A percentile compares a stretch with the other conserved stretches of the same genome.
Conservation (phyloP, 2,888 invertebrate species). For the Thymelicus acteon region DNA sequence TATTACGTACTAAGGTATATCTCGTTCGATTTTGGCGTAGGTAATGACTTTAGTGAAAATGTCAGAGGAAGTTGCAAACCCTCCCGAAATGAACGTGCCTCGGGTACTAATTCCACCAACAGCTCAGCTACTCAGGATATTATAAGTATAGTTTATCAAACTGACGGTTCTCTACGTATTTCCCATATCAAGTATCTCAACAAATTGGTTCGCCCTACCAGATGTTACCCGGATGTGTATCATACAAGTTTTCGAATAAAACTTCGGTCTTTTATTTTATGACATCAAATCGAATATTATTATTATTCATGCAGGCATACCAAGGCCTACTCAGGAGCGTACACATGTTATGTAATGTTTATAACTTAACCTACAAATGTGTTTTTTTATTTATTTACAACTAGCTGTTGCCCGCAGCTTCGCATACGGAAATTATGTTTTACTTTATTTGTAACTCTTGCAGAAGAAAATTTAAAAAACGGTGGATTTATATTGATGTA, state of each 20-base stretch:
- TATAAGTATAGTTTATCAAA: conserved; percentile 74
- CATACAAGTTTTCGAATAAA: not conserved
- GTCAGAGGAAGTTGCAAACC: conserved; percentile 66
- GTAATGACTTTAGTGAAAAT: conserved; percentile 72
- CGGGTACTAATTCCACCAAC: conserved; percentile 51
- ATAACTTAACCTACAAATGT: too few relatives aligned
- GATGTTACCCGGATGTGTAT: conserved; percentile 19
- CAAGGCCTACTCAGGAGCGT: too few relatives aligned
- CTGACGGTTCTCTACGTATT: conserved; percentile 59
- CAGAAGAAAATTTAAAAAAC: too few relatives aligned
- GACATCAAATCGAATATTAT: not conserved
- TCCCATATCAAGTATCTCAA: conserved; percentile 61
- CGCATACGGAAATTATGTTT: too few relatives aligned
- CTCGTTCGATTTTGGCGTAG: conserved; percentile 57
- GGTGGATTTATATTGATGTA: too few relatives aligned
- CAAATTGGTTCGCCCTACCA: conserved; percentile 67
- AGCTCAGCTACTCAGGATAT: conserved; percentile 57
- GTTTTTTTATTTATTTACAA: too few relatives aligned
- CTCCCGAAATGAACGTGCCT: conserved; percentile 61
- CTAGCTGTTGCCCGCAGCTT: too few relatives aligned
- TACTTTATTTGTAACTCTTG: too few relatives aligned
- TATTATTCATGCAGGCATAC: too few relatives aligned
- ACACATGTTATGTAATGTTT: too few relatives aligned
- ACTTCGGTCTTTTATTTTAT: not conserved
- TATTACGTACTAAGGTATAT: conserved; percentile 5